phyloP scores from a whole-genome alignment of 1,140 invertebrate genomes.

The Leptinotarsa texana region DNA sequence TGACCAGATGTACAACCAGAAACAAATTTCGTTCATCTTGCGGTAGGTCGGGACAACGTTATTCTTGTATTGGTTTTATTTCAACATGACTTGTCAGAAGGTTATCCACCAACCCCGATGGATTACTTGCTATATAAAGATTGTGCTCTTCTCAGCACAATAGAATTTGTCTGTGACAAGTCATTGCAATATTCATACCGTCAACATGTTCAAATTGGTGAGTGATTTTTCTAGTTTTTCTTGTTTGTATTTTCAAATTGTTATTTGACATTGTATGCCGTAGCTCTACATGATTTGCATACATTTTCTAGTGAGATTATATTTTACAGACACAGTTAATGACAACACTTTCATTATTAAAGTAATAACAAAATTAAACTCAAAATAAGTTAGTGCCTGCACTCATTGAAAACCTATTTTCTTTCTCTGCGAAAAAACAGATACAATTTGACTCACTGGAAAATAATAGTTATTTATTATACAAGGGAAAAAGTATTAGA shows the following conservation, averaged over 20 bases:
- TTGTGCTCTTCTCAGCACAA: not conserved
- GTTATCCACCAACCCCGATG: conserved; percentile 13
- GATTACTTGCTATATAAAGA: conserved; percentile 13
- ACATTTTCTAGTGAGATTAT: too few relatives aligned
- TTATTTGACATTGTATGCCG: too few relatives aligned
- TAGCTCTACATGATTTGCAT: too few relatives aligned
- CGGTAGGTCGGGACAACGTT: not conserved
- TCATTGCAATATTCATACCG: not conserved
- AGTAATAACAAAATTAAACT: too few relatives aligned
- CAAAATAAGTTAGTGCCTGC: too few relatives aligned
- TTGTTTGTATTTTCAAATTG: not conserved
- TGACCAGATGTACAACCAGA: not conserved
- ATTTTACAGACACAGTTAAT: too few relatives aligned
- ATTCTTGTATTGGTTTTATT: not conserved
- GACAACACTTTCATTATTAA: too few relatives aligned
- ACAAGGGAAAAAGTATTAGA: too few relatives aligned
- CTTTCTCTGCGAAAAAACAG: too few relatives aligned
- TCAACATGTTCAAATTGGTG: conserved; percentile 35
- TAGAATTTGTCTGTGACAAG: conserved; percentile 21
- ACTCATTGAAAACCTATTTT: too few relatives aligned
- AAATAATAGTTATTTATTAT: too few relatives aligned
- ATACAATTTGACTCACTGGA: too few relatives aligned
- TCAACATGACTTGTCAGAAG: not conserved
- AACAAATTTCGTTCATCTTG: not conserved
- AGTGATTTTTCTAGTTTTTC: conserved; percentile 4